These are phyloP conservation scores for Minunthozetes semirufus DNA, from an alignment of 2,888 invertebrate species.

Conservation along the genomic window DNA sequence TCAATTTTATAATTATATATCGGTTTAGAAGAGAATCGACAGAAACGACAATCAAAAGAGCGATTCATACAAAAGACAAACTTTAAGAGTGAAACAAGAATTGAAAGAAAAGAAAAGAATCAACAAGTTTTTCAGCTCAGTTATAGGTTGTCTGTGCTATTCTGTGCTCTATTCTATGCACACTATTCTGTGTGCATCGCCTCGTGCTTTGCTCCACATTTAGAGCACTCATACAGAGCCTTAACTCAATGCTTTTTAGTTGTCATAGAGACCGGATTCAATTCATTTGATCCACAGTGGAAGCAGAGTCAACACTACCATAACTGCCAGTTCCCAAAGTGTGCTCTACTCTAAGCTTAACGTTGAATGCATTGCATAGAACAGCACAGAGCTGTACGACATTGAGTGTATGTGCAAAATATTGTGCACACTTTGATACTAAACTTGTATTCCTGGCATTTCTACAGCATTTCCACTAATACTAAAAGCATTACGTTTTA, in stretches of 20 bases:
- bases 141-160: slow-evolving; percentile 14
- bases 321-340: slow-evolving; percentile 11
- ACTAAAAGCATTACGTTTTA: slow-evolving; percentile 22
- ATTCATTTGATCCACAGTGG: slow-evolving; percentile 19
- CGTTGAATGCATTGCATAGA: background rate
- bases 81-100: background rate
- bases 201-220: slow-evolving; percentile 27
- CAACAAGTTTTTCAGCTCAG: slow-evolving; percentile 20
- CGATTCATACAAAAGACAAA: background rate
- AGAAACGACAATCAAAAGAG: background rate
- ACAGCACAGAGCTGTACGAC: background rate
- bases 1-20: background rate
- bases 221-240: background rate
- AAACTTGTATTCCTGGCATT: slow-evolving; percentile 15
- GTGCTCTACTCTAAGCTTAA: background rate
- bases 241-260: slow-evolving; percentile 1
- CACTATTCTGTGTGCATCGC: background rate
- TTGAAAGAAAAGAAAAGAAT: slow-evolving; percentile 10
- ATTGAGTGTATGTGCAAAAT: background rate
- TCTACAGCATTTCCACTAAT: background rate
- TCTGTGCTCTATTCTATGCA: background rate
- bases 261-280: slow-evolving; percentile 15
- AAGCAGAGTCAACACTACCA: background rate
- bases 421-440: slow-evolving; percentile 22
- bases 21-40: background rate